Conservation (phyloP, 2,888 invertebrate species). For the Caradrina clavipalpis region DNA sequence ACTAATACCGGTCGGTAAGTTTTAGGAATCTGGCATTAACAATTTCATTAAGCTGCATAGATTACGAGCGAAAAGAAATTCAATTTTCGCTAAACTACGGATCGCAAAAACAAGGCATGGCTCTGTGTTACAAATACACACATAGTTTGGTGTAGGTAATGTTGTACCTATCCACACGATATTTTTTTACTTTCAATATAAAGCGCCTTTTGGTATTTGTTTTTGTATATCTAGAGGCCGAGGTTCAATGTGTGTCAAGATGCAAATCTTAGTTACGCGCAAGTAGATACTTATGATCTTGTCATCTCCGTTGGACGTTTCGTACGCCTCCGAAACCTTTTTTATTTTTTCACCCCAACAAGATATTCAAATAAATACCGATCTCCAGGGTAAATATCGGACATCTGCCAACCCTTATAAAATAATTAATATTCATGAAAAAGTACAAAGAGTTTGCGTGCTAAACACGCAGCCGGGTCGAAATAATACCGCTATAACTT, state of each 20-base stretch:
- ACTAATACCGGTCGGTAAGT: too few species aligned
- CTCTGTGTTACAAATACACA: constrained; percentile 18
- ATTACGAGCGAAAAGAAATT: constrained; percentile 18
- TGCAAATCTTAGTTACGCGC: constrained; percentile 49
- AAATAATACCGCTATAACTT: constrained; percentile 57
- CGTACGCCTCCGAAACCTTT: constrained; percentile 28
- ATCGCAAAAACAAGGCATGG: constrained; percentile 20
- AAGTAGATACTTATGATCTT: constrained; percentile 46
- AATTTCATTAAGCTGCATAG: constrained; percentile 4
- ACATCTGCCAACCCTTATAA: constrained; percentile 58
- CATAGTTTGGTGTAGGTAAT: constrained; percentile 1
- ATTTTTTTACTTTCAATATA: too few species aligned
- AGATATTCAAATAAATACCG: constrained; percentile 52
- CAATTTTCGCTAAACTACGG: constrained; percentile 13
- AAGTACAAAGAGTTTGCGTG: constrained; percentile 54
- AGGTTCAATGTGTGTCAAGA: constrained; percentile 36
- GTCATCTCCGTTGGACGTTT: constrained; percentile 26
- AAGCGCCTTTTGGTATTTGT: not conserved
- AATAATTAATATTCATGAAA: constrained; percentile 66
- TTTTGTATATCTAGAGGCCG: constrained; percentile 22
- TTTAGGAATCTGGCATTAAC: too few species aligned
- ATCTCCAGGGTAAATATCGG: constrained; percentile 51
- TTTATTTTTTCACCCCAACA: constrained; percentile 47
- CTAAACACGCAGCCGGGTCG: constrained; percentile 53
- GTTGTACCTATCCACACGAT: too few species aligned